Conservation (phyloP, 2,797 vertebrate species). For the Parauchenoglanis ngamensis region DNA sequence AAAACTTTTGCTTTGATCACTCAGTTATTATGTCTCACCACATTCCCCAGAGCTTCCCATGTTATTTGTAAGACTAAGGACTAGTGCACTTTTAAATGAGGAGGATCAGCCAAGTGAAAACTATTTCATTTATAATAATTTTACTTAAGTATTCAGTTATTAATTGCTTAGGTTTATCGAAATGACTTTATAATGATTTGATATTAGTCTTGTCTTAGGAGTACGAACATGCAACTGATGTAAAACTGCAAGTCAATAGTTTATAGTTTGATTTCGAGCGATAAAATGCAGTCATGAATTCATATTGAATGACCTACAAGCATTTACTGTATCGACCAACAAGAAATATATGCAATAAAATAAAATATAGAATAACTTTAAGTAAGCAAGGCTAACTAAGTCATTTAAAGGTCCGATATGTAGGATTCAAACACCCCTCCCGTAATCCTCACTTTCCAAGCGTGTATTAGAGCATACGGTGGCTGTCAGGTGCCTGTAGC, state of each 20-base stretch:
- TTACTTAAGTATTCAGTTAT: background rate
- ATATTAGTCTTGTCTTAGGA: background rate
- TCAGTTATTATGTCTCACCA: background rate
- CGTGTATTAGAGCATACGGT: no score
- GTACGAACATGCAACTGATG: background rate
- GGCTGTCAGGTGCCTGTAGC: no score
- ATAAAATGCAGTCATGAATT: background rate
- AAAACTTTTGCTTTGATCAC: conserved; percentile 11
- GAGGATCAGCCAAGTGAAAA: background rate
- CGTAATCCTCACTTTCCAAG: no score
- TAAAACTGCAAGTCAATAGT: background rate
- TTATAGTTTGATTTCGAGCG: background rate
- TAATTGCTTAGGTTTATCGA: background rate
- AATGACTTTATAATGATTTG: background rate
- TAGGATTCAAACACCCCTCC: no score
- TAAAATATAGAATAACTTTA: background rate
- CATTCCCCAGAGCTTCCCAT: background rate
- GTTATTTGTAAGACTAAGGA: background rate
- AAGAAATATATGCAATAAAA: background rate
- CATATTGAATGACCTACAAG: background rate
- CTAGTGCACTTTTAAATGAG: background rate
- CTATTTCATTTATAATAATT: background rate
- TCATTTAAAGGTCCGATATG: background rate
- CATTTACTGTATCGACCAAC: background rate
- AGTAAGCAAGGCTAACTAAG: background rate